Base-by-base conservation (phyloP, 1,140 invertebrate genomes). In the Lucilia sericata region DNA sequence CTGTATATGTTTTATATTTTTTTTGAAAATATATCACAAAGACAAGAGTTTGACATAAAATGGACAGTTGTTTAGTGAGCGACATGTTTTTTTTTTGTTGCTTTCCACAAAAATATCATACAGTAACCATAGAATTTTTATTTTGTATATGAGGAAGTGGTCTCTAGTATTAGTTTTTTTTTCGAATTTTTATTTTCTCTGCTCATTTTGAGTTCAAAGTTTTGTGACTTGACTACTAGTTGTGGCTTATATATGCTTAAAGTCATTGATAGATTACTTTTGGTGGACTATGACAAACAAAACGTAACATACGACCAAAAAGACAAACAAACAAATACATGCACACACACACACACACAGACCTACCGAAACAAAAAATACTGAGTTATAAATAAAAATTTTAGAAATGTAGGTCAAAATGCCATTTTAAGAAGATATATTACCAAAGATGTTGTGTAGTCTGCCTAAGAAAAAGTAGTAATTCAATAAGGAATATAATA, bases 1-100 rank as follows among this genome's bases (percentile, higher is more conserved):
- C 1, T 30, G 3, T 60, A 14, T 30, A 21, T 81, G 17, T 81
- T 49, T 9, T 47, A 5, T 34, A 21, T 51, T 55, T 65, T 21
- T 47, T 30, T 60, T 34, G 51, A 55, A 36, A 82, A 65, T 70
- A 82, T 65, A 65, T 82, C 51, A 82, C 51, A 65, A 42, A 60
- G 81, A 82, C 81, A 82, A 60, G 55, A 82, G 55, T 82, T 82
- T 82, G 81, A 82, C 81, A 82, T 82, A 70, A 82, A 82, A 82
- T 70, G 51, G 81, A 82, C 81, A 82, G 81, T 82, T 82, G 81
- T 82, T 65, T 82, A 80, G 81, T 60, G 55, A 82, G 49, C 81
- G 55, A 60, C 51, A 70, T 60, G 81, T 82, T 82, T 82, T 82
- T 42, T 82, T 42, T 36, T 65, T 34, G 17, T 14, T 49, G n/a